Percentiles rank a stretch among this genome's conserved stretches.
These are phyloP conservation scores for Amiota mariae DNA, from an alignment of 2,888 invertebrate species.

Conservation along the genomic window DNA sequence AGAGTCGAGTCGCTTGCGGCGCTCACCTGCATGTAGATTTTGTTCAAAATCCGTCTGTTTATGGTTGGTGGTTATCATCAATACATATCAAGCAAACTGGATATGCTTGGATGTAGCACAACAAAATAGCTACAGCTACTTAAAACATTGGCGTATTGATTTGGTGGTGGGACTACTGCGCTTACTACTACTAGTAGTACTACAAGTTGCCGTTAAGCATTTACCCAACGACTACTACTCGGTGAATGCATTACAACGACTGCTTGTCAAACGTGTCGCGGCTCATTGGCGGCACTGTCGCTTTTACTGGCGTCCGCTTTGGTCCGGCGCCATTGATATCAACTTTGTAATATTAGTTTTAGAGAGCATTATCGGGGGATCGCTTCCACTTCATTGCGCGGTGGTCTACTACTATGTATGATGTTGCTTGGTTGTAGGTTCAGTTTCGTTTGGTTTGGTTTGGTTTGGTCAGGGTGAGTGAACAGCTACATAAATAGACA, in stretches of 20 bases:
- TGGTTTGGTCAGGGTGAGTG: neutral
- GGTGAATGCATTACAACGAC: conserved; percentile 41
- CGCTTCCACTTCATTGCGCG: conserved; percentile 64
- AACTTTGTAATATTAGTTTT: conserved; percentile 67
- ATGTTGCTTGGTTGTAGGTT: too few relatives aligned
- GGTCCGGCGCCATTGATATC: conserved; percentile 70
- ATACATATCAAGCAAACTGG: neutral
- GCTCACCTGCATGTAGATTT: conserved; percentile 31
- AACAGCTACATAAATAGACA: neutral
- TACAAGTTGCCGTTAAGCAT: conserved; percentile 32
- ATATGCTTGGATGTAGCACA: neutral
- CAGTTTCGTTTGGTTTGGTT: too few relatives aligned
- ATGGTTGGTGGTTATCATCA: conserved; percentile 29
- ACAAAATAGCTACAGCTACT: conserved; percentile 5
- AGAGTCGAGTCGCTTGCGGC: conserved; percentile 43
- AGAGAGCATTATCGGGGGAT: conserved; percentile 69
- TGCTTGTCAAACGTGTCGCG: conserved; percentile 70
- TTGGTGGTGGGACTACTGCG: conserved; percentile 36
- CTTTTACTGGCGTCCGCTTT: conserved; percentile 53
- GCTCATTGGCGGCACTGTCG: conserved; percentile 70
- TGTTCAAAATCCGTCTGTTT: neutral
- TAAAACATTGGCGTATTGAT: neutral
- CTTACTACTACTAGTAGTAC: conserved; percentile 30
- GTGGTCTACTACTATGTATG: neutral
- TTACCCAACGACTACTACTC: conserved; percentile 13